These are phyloP conservation scores for Cataglyphis altisquamis DNA, from an alignment of 2,888 invertebrate species.

Conservation along the genomic window DNA sequence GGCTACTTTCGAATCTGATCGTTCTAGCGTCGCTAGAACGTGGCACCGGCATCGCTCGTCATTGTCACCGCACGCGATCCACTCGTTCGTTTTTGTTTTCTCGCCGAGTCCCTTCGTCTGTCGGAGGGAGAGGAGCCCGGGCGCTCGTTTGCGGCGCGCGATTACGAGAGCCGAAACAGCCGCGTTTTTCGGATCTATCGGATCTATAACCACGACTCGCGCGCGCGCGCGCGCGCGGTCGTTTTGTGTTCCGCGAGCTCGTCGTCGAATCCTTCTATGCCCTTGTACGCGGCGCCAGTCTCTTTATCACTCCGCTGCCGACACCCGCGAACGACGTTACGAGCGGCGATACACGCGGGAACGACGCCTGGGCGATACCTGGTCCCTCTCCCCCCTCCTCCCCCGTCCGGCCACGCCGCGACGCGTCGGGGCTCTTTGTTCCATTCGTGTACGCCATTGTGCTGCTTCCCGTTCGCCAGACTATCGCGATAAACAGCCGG, in stretches of 20 bases:
- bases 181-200: slow-evolving; percentile 73
- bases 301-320: slow-evolving; percentile 71
- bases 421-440: slow-evolving; percentile 74
- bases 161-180: slow-evolving; percentile 58
- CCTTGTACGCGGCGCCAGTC: slow-evolving; percentile 53
- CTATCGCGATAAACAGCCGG: slow-evolving; percentile 82
- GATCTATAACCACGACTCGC: slow-evolving; percentile 66
- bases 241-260: slow-evolving; percentile 46
- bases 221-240: slow-evolving; percentile 38
- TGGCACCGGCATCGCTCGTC: slow-evolving; percentile 14
- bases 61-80: slow-evolving; percentile 40
- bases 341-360: slow-evolving; percentile 66
- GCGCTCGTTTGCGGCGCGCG: slow-evolving; percentile 49
- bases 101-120: slow-evolving; percentile 26
- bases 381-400: slow-evolving; percentile 21
- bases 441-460: slow-evolving; percentile 74
- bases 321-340: slow-evolving; percentile 70
- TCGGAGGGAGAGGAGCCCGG: neutral
- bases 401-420: too few relatives aligned
- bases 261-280: slow-evolving; percentile 48
- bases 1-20: slow-evolving; percentile 1
- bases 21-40: slow-evolving; percentile 56
- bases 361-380: slow-evolving; percentile 66
- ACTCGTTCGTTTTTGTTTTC: slow-evolving; percentile 45
- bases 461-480: slow-evolving; percentile 79